Conservation (phyloP, 1,140 invertebrate genomes). For the Diorhabda elongata region DNA sequence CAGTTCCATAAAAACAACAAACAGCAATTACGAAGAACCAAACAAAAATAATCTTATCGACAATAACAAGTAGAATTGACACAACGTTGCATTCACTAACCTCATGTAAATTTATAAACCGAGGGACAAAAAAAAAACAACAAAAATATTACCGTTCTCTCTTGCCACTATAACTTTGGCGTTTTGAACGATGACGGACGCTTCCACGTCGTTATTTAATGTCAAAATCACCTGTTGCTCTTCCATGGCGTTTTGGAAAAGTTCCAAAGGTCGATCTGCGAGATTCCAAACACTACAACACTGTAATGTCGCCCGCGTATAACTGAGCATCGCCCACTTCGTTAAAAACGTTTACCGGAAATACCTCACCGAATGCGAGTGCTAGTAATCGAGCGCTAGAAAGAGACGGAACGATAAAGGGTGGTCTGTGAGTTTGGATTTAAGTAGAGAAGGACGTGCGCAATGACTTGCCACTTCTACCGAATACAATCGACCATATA, state of each 20-base stretch:
- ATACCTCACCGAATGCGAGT: not conserved
- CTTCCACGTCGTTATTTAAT: conserved; percentile 24
- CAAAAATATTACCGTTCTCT: conserved; percentile 14
- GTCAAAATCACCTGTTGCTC: conserved; percentile 29
- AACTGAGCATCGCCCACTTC: conserved; percentile 9
- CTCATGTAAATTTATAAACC: not conserved
- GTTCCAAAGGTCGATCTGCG: conserved; percentile 19
- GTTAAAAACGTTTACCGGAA: not conserved
- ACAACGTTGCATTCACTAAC: not conserved
- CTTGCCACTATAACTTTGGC: conserved; percentile 14
- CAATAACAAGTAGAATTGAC: not conserved
- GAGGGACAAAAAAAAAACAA: not conserved
- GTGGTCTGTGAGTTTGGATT: not conserved
- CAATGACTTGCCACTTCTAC: conserved; percentile 11
- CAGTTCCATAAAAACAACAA: not conserved
- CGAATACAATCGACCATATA: too few relatives aligned
- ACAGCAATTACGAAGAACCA: not conserved
- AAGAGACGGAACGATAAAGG: not conserved
- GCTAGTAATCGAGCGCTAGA: not conserved
- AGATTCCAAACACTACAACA: conserved; percentile 15
- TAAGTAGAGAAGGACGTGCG: conserved; percentile 4
- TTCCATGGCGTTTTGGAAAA: conserved; percentile 19
- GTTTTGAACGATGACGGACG: conserved; percentile 34
- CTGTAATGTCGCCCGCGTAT: conserved; percentile 14
- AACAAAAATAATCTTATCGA: not conserved